These are phyloP conservation scores for Cynaeus angustus DNA, from an alignment of 2,888 invertebrate species.

Conservation along the genomic window DNA sequence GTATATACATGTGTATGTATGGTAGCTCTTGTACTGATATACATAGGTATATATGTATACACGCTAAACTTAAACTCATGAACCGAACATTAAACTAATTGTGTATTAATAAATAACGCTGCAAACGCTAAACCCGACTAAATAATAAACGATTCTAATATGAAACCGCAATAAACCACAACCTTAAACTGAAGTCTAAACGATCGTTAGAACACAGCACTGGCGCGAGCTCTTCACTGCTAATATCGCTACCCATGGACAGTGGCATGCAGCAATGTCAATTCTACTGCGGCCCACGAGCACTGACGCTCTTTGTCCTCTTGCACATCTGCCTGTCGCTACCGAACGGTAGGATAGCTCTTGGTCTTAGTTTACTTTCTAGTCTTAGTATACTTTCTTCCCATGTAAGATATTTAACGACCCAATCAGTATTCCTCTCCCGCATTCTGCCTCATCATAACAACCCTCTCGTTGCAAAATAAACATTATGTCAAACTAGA, in stretches of 20 bases:
- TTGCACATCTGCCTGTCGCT: constrained; percentile 72
- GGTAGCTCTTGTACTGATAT: constrained; percentile 61
- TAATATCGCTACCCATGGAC: constrained; percentile 67
- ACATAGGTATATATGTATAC: constrained; percentile 68
- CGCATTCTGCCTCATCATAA: constrained; percentile 8
- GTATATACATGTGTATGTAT: constrained; percentile 70
- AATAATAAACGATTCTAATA: constrained; percentile 53
- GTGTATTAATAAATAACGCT: constrained; percentile 60
- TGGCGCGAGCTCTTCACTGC: constrained; percentile 66
- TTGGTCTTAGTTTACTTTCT: constrained; percentile 24
- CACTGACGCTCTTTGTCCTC: constrained; percentile 70
- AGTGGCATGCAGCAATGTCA: constrained; percentile 70
- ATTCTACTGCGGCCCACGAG: constrained; percentile 69
- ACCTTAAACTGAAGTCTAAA: constrained; percentile 55
- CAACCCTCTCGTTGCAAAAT: constrained; percentile 1
- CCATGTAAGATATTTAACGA: background rate
- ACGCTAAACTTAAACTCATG: constrained; percentile 61
- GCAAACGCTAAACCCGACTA: constrained; percentile 52
- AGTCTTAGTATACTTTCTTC: background rate
- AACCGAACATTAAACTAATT: constrained; percentile 62
- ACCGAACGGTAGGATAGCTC: constrained; percentile 69
- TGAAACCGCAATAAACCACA: constrained; percentile 53
- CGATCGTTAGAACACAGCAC: constrained; percentile 64
- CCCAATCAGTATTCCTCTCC: constrained; percentile 8
- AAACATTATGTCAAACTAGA: constrained; percentile 1